Evolutionary conservation across 2,888 invertebrate species (phyloP), one percentile per base, ranked within the genome.

Genomic region (Tridacna gigas): DNA sequence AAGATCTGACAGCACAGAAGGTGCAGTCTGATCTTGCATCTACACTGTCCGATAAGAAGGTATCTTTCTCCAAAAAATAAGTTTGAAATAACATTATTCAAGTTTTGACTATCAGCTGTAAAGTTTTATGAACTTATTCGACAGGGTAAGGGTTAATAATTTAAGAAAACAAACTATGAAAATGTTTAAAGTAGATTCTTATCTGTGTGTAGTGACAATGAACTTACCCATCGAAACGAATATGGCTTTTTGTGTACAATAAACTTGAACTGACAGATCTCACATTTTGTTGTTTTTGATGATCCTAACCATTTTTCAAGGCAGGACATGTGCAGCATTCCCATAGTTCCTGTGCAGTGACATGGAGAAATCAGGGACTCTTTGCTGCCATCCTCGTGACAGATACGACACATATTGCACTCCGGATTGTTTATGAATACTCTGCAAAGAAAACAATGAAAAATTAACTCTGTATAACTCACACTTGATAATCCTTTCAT

Each of bases 251-350:
- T 96, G 90, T 96, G 95, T 0, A 97, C 96, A 26, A 95, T 94
- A 91, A 97, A 97, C 77, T 96, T 95, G 74, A 96, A 96, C 37
- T 97, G 96, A 93, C 97, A 97, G 25, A 97, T 95, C 93, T 97
- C 97, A 93, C 97, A 97, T 82, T 96, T 96, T 51, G 97, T 97
- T 0, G 97, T 96, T 92, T 97, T 97, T 1, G 97, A 97, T 4
- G 95, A 94, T 37, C 96, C 95, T 56, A 97, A 95, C 97, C 97
- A 97, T 81, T 96, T 96, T 94, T 97, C 97, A 89, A 97, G 95
- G 93, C 97, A 97, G 80, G 96, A 96, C 7, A 97, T 96, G 94
- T 97, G 97, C 18, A 97, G 96, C 83, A 96, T 96, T 0, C 97
- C 97, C 88, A 97, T 96, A 1, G 97, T 96, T 0, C 97, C 97